Evolutionary conservation across 2,113 vertebrate species (phyloP).

Genomic region (Platycercus adscitus): DNA sequence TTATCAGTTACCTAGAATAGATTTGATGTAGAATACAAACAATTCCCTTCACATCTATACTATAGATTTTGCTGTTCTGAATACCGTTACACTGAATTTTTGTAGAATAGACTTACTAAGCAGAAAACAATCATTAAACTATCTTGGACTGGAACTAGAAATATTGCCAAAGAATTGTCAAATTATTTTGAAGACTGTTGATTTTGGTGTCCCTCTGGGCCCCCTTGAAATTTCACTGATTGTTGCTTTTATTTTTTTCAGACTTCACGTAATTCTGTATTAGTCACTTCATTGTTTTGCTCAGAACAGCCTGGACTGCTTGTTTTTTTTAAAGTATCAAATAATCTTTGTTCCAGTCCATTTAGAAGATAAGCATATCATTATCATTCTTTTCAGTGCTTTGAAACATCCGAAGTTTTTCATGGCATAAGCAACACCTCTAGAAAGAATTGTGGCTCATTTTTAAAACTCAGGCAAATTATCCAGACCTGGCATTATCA

Average conservation of each 20-base stretch:
- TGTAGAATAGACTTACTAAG: background rate
- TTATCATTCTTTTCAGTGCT: slow-evolving; percentile 9
- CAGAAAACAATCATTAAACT: background rate
- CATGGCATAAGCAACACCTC: background rate
- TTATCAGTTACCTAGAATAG: background rate
- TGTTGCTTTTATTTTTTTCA: background rate
- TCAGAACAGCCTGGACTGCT: background rate
- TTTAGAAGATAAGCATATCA: background rate
- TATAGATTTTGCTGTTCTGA: background rate
- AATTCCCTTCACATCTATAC: background rate
- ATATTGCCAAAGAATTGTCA: background rate
- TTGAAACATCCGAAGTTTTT: background rate
- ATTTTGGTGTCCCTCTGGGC: background rate
- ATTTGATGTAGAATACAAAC: background rate
- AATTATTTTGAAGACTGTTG: background rate
- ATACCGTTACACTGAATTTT: background rate
- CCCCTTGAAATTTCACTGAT: background rate
- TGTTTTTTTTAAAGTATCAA: background rate
- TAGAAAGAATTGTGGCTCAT: background rate
- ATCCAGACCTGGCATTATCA: background rate
- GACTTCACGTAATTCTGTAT: background rate
- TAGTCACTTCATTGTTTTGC: background rate
- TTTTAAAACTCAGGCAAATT: background rate
- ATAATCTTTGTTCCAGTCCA: background rate
- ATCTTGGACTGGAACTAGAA: background rate